Evolutionary conservation across 1,140 invertebrate species (phyloP).

Genomic region (Drosophila funebris): DNA sequence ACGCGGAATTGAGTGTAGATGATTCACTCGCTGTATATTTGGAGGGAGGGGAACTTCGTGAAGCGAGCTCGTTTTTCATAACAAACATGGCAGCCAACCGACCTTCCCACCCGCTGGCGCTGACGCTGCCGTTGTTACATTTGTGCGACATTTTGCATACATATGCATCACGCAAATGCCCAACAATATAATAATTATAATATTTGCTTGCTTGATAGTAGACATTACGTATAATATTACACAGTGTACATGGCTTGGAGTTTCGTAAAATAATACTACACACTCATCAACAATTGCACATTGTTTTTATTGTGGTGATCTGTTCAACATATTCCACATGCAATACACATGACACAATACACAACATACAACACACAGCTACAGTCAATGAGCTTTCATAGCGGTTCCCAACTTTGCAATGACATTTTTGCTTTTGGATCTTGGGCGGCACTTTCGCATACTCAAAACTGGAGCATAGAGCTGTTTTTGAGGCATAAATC

Average conservation of each 20-base stretch:
- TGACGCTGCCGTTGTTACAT: conserved; percentile 18
- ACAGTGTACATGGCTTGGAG: conserved; percentile 7
- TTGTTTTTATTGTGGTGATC: conserved; percentile 35
- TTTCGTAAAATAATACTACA: conserved; percentile 1
- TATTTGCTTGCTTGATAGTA: conserved; percentile 40
- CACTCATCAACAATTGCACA: conserved; percentile 26
- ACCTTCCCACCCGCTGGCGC: not conserved
- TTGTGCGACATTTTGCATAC: conserved; percentile 29
- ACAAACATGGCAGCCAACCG: conserved; percentile 34
- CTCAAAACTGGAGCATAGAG: conserved; percentile 47
- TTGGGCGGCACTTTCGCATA: conserved; percentile 21
- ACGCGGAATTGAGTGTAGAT: conserved; percentile 66
- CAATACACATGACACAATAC: conserved; percentile 49
- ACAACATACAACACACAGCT: not conserved
- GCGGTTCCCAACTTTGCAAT: conserved; percentile 17
- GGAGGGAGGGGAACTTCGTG: conserved; percentile 44
- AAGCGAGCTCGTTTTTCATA: conserved; percentile 56
- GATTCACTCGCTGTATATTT: conserved; percentile 53
- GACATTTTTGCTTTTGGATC: conserved; percentile 26
- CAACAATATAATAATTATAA: conserved; percentile 55
- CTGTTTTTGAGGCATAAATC: conserved; percentile 28
- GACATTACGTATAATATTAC: conserved; percentile 33
- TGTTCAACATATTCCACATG: conserved; percentile 53
- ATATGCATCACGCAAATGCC: conserved; percentile 42
- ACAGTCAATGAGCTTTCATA: conserved; percentile 27